These are phyloP conservation scores for Rachycentron canadum DNA, from an alignment of 2,797 vertebrate genomes.

Conservation along the genomic window DNA sequence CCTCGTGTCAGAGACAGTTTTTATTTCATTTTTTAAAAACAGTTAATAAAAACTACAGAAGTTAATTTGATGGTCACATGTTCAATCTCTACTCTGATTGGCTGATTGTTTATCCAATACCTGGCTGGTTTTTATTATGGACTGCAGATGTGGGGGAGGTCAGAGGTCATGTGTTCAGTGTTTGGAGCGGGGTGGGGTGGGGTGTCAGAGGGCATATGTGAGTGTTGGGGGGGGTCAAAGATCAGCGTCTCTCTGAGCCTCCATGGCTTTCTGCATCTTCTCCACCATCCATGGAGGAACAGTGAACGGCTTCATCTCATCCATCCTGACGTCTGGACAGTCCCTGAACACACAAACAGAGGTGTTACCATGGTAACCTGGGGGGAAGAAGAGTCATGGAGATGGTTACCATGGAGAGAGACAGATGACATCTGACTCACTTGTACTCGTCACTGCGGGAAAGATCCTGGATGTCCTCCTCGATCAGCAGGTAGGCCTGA, in stretches of 20 bases:
- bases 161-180: not conserved
- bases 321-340: conserved; percentile 90
- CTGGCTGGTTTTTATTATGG: not conserved
- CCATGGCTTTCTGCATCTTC: conserved; percentile 96
- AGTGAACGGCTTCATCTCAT: conserved; percentile 93
- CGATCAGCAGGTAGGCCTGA: conserved; percentile 96
- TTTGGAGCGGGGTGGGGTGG: too few relatives aligned
- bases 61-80: conserved; percentile 23
- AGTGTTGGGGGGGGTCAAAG: conserved; percentile 31
- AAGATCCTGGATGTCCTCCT: conserved; percentile 95
- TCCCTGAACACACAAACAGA: conserved; percentile 79
- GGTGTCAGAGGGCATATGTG: not conserved
- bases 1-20: not conserved
- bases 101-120: not conserved
- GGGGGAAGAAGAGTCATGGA: too few relatives aligned
- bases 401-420: not conserved
- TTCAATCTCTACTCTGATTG: not conserved
- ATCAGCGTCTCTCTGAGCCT: conserved; percentile 85
- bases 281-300: conserved; percentile 94
- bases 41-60: conserved; percentile 1
- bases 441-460: conserved; percentile 94
- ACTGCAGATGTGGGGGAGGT: not conserved
- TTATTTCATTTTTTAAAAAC: conserved; percentile 31
- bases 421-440: conserved; percentile 76
- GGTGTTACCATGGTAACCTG: not conserved